Evolutionary conservation across 2,888 invertebrate genomes (phyloP).

Genomic region (Helleia helle): DNA sequence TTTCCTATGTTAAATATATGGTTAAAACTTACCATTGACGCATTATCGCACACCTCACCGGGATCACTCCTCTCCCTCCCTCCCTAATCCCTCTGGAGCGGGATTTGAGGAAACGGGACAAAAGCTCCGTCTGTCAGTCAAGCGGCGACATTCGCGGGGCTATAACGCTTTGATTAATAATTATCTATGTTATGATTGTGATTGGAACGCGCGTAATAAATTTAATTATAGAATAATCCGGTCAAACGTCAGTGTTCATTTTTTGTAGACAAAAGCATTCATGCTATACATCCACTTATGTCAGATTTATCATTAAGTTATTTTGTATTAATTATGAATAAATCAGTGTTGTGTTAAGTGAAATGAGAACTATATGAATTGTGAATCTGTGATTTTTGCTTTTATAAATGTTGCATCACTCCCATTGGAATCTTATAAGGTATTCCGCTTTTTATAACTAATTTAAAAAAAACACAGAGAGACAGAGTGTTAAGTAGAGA

Average conservation of each 20-base stretch:
- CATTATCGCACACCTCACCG: slow-evolving; percentile 21
- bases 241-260: too few relatives aligned
- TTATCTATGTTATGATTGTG: slow-evolving; percentile 8
- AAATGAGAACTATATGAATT: slow-evolving; percentile 14
- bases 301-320: too few relatives aligned
- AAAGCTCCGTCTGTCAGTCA: slow-evolving; percentile 36
- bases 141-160: slow-evolving; percentile 34
- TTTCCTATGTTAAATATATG: too few relatives aligned
- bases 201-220: background rate
- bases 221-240: background rate
- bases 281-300: too few relatives aligned
- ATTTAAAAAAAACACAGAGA: too few relatives aligned
- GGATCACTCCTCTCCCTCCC: slow-evolving; percentile 31
- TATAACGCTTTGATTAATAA: slow-evolving; percentile 29
- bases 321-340: too few relatives aligned
- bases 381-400: slow-evolving; percentile 26
- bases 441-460: too few relatives aligned
- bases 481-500: too few relatives aligned
- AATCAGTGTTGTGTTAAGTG: slow-evolving; percentile 11
- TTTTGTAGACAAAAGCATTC: too few relatives aligned
- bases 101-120: slow-evolving; percentile 30
- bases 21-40: background rate
- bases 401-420: slow-evolving; percentile 13
- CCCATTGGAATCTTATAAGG: slow-evolving; percentile 53
- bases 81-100: slow-evolving; percentile 45